These are phyloP conservation scores for Myotis planiceps DNA, from an alignment of 2,797 vertebrate species.

Conservation along the genomic window DNA sequence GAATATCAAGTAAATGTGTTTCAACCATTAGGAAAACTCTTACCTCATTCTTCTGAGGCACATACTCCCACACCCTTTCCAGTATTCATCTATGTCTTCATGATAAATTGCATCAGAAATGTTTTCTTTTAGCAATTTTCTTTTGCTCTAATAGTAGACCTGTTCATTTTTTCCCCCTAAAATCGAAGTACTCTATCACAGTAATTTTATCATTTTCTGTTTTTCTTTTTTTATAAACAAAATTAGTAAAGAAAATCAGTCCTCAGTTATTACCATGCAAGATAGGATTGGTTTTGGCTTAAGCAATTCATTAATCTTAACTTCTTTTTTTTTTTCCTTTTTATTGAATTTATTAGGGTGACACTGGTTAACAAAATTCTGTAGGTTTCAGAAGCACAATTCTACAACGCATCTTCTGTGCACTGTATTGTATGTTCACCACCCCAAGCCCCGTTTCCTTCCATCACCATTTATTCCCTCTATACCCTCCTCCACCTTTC, in stretches of 20 bases:
- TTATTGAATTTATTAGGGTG: background rate
- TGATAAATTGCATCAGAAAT: background rate
- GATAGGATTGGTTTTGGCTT: background rate
- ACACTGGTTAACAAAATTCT: background rate
- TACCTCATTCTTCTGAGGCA: background rate
- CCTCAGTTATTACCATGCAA: background rate
- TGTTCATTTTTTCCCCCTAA: background rate
- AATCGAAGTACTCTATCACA: background rate
- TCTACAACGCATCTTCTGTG: background rate
- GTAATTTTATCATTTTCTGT: background rate
- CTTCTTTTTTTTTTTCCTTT: background rate
- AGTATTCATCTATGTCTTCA: background rate
- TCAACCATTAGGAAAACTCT: conserved; percentile 8
- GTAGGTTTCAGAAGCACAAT: background rate
- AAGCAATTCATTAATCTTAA: background rate
- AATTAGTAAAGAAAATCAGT: background rate
- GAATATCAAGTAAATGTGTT: background rate
- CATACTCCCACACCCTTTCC: background rate
- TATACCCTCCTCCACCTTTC: background rate
- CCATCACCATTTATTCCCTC: background rate
- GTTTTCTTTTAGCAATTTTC: background rate
- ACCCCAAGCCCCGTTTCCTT: background rate
- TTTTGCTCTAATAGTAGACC: background rate
- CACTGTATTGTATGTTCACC: background rate
- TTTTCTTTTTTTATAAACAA: background rate